A percentile compares a stretch with the other conserved stretches of the same genome.
These are phyloP conservation scores for Troilus luridus DNA, from an alignment of 2,888 invertebrate species.

Conservation along the genomic window DNA sequence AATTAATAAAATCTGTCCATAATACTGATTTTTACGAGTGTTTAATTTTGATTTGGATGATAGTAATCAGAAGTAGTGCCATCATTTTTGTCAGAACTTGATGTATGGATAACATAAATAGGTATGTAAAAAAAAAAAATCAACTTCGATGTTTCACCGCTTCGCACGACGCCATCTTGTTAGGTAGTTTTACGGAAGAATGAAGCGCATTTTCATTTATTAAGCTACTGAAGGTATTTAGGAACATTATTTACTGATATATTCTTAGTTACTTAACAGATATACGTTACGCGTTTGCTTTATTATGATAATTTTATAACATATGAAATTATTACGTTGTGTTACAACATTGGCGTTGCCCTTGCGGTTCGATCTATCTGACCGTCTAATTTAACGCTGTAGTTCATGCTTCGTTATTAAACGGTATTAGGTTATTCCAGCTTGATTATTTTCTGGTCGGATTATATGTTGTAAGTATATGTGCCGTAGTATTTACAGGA, in stretches of 20 bases:
- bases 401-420: background rate
- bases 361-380: conserved; percentile 27
- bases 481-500: background rate
- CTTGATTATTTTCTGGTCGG: background rate
- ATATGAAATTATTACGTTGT: background rate
- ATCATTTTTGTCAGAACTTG: background rate
- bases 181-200: background rate
- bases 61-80: background rate
- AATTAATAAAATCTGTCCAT: background rate
- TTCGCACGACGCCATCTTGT: background rate
- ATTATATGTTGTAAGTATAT: background rate
- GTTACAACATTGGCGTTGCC: conserved; percentile 1
- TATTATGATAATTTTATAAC: background rate
- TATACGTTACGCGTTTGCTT: background rate
- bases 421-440: background rate
- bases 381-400: background rate
- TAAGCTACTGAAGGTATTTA: background rate
- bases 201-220: background rate
- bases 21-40: background rate
- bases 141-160: background rate
- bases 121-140: background rate
- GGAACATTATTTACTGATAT: background rate
- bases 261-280: background rate
- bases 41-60: background rate
- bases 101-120: background rate